Evolutionary conservation across 2,113 vertebrate genomes (phyloP), one percentile per base, ranked within the genome.

Genomic region (Ivindomyrus marchei): DNA sequence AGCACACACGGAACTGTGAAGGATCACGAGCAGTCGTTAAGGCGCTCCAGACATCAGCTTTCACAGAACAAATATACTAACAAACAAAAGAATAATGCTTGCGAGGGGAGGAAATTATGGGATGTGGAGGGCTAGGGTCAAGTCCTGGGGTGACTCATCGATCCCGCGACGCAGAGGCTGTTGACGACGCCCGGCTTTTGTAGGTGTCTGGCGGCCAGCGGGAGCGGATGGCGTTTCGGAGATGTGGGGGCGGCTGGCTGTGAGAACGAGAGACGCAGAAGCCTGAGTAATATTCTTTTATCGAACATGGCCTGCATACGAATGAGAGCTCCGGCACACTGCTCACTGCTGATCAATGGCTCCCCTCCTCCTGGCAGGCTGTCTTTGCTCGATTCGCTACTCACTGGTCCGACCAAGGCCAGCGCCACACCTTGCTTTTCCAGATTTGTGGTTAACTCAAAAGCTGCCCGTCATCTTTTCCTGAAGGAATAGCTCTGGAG

Each of bases 251-350:
- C 74, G 70, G 88, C 88, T 56, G 74, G 88, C 74, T 83, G 49
- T 5, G 88, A 83, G 88, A 74, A 36, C 27, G 88, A 83, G 31
- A 80, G 74, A 80, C 74, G 74, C 31, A 80, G 36, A 80, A 80
- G n/a, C 77, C 49, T 89, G 27, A 88, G 58, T 88, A 74, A 88
- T 88, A 74, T 88, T 88, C 62, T 88, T 88, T 47, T 88, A 62
- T 88, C n/a, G 17, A 88, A 88, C 88, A 88, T 74, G 88, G 58
- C 24, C 88, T 88, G 88, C 58, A 88, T 88, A 74, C 62, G 27
- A 88, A 88, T 88, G 88, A 70, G 88, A 74, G 46, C 56, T n/a
- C 21, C n/a, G 8, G 58, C 88, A 49, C 62, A 31, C 62, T 58
- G 31, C 10, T 45, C 42, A 56, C 36, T 56, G 56, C 45, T 88